Base-by-base conservation (phyloP, 2,113 vertebrate genomes). In the Sinocyclocheilus maitianheensis region DNA sequence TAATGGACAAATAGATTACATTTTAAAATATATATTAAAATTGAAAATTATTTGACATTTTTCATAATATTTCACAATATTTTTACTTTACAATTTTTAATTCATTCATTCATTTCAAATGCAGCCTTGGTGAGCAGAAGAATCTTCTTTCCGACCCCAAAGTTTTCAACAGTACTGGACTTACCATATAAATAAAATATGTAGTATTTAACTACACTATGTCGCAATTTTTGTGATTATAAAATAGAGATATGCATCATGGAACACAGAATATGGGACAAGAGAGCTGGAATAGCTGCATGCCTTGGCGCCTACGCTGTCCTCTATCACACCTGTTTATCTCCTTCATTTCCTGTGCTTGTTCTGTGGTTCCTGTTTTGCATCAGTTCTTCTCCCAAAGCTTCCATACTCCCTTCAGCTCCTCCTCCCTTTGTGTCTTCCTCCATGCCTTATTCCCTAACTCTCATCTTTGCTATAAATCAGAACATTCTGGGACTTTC, bases 311-410 rank as follows among this genome's bases (percentile, higher is more conserved):
- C 46, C 34, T 62, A 34, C 69, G 53, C 76, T 87, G 75, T 55
- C 76, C 40, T 72, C 67, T 69, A 58, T 80, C 77, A 51, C 16
- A 46, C 67, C 83, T 86, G 85, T 89, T 89, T 89, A 88, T 86
- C 62, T 83, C 77, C 43, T 58, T 46, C 72, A 65, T 83, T 88
- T 89, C 89, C 86, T 89, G 62, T 48, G 71, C 84, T 85, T 58
- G 71, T 86, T 87, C 84, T 86, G 71, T 37, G 34, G 9, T 78
- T 82, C 65, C 85, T 78, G 48, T 86, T 30, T 69, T 81, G 65
- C 74, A 62, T 79, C 24, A 14, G 37, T 81, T 77, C 22, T 62
- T 77, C 76, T 69, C 83, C 85, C 87, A 48, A 75, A 37, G 46
- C 46, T 81, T 72, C 80, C 24, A 58, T 34, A 40, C 20, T 40